Percentiles rank a stretch among this genome's conserved stretches.
Conservation (phyloP, 2,113 vertebrate species). For the Antechinus stuartii region DNA sequence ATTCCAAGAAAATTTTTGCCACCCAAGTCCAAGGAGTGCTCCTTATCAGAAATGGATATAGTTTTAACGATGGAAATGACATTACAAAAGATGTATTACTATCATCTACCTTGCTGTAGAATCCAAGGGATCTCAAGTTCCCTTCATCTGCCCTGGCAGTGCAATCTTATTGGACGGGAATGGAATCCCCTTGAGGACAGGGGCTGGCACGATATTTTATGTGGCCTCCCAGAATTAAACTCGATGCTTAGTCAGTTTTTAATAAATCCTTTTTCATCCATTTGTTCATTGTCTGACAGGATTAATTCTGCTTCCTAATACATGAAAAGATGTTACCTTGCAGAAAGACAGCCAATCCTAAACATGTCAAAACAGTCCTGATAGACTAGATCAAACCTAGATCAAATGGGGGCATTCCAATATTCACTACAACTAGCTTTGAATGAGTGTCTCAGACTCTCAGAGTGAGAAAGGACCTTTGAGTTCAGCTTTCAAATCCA, state of each 20-base stretch:
- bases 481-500: not conserved
- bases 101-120: not conserved
- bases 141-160: not conserved
- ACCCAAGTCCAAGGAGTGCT: not conserved
- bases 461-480: not conserved
- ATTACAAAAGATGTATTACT: not conserved
- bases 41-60: not conserved
- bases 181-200: not conserved
- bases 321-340: not conserved
- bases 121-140: not conserved
- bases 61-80: not conserved
- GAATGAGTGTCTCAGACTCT: not conserved
- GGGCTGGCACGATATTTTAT: not conserved
- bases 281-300: not conserved
- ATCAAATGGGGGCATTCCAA: not conserved
- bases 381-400: not conserved
- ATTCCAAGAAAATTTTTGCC: not conserved
- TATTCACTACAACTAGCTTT: not conserved
- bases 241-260: not conserved
- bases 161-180: not conserved
- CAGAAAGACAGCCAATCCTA: not conserved
- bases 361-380: not conserved
- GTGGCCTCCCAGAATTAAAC: not conserved
- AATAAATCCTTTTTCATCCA: not conserved
- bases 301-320: not conserved